Conservation (phyloP, 2,797 vertebrate species). For the Acrocephalus scirpaceus region DNA sequence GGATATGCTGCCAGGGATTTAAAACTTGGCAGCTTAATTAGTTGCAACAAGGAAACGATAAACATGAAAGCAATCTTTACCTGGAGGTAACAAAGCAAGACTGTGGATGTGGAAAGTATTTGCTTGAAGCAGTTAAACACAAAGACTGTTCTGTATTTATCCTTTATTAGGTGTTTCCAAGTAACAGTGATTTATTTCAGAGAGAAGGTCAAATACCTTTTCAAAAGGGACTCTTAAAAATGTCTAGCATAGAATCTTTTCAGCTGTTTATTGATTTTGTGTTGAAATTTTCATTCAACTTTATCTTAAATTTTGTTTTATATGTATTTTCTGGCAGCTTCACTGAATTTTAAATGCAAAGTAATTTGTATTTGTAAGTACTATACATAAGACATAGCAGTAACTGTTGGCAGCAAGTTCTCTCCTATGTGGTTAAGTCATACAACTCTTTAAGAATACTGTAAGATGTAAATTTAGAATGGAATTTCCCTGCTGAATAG, state of each 20-base stretch:
- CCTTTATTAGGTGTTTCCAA: neutral
- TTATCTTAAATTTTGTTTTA: neutral
- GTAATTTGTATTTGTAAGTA: neutral
- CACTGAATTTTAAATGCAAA: neutral
- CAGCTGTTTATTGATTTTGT: neutral
- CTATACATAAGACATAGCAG: neutral
- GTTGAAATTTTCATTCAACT: neutral
- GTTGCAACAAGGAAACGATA: constrained; percentile 8
- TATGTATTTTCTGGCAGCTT: neutral
- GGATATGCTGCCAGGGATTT: neutral
- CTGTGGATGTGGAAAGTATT: neutral
- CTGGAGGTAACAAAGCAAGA: neutral
- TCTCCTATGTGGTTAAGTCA: neutral
- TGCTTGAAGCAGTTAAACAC: neutral
- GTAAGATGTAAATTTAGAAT: neutral
- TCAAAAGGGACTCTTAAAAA: neutral
- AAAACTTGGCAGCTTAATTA: constrained; percentile 44
- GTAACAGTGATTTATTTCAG: neutral
- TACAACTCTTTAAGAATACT: neutral
- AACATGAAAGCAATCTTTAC: neutral
- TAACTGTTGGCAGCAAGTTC: neutral
- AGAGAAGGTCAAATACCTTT: neutral
- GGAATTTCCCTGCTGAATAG: neutral
- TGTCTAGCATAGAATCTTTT: neutral
- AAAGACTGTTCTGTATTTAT: neutral